A percentile compares a stretch with the other conserved stretches of the same genome.
These are phyloP conservation scores for Anguilla obscura DNA, from an alignment of 2,797 vertebrate genomes.

Conservation along the genomic window DNA sequence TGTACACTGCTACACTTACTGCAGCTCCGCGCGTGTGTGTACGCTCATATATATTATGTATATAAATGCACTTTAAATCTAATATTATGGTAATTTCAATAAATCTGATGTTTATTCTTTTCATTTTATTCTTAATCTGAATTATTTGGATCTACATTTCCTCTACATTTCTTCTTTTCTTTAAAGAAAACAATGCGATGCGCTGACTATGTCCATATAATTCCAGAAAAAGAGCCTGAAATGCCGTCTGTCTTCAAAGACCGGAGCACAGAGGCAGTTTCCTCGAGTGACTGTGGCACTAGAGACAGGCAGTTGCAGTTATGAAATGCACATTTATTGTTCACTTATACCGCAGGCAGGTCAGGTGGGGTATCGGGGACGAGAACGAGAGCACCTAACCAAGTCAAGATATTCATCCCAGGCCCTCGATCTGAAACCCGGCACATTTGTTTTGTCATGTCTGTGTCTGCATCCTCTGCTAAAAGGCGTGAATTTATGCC, in stretches of 20 bases:
- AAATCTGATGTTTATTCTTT: background rate
- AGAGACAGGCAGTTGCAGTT: background rate
- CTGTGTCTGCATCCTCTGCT: background rate
- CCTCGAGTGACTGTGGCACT: background rate
- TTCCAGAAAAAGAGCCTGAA: background rate
- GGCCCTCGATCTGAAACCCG: background rate
- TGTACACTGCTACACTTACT: slow-evolving; percentile 28
- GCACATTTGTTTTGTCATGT: background rate
- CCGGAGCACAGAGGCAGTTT: background rate
- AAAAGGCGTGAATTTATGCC: background rate
- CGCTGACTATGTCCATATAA: background rate
- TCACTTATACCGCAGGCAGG: background rate
- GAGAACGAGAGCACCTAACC: background rate
- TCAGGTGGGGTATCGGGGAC: background rate
- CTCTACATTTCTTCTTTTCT: background rate
- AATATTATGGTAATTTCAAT: background rate
- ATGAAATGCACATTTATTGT: slow-evolving; percentile 8
- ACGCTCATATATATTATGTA: slow-evolving; percentile 38
- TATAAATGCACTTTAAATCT: slow-evolving; percentile 44
- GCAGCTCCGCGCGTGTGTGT: slow-evolving; percentile 42
- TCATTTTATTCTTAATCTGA: background rate
- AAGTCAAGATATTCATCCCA: background rate
- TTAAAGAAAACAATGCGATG: background rate
- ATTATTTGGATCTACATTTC: background rate
- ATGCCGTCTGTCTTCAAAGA: background rate